Evolutionary conservation across 2,113 vertebrate genomes (phyloP).

Genomic region (Syngnathus typhle): DNA sequence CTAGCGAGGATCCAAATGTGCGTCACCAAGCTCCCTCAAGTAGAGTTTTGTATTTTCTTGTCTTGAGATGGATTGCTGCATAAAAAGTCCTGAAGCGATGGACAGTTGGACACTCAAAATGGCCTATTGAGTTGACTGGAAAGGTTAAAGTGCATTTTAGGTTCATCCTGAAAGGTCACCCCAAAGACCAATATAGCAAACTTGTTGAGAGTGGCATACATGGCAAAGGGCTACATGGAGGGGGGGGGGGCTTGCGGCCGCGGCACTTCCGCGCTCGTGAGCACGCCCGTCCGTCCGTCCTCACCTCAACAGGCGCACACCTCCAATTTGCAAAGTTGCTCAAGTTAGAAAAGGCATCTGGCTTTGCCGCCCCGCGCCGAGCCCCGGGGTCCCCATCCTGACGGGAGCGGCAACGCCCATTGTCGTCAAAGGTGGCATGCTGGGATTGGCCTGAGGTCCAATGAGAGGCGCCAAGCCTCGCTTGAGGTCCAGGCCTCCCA

Average conservation of each 20-base stretch:
- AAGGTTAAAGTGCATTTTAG: not conserved
- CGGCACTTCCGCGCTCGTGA: too few relatives aligned
- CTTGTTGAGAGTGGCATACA: not conserved
- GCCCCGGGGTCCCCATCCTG: slow-evolving; percentile 70
- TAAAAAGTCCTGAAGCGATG: not conserved
- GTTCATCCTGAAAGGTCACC: not conserved
- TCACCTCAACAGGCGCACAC: not conserved
- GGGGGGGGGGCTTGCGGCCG: too few relatives aligned
- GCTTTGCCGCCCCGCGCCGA: slow-evolving; percentile 84
- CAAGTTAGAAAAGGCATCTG: slow-evolving; percentile 98
- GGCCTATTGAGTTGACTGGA: not conserved
- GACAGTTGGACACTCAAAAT: not conserved
- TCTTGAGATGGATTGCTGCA: too few relatives aligned
- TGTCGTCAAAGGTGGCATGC: slow-evolving; percentile 78
- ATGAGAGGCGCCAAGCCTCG: slow-evolving; percentile 75
- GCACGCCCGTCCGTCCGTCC: too few relatives aligned
- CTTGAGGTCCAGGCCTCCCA: slow-evolving; percentile 84
- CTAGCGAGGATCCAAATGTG: not conserved
- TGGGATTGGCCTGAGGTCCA: slow-evolving; percentile 67
- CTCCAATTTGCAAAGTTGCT: slow-evolving; percentile 95
- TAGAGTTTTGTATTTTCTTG: too few relatives aligned
- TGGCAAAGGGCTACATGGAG: too few relatives aligned
- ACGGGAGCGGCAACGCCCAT: slow-evolving; percentile 74
- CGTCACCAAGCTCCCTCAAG: too few relatives aligned
- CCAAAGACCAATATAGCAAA: not conserved